Evolutionary conservation across 2,113 vertebrate genomes (phyloP).

Genomic region (Pterocles orientalis): DNA sequence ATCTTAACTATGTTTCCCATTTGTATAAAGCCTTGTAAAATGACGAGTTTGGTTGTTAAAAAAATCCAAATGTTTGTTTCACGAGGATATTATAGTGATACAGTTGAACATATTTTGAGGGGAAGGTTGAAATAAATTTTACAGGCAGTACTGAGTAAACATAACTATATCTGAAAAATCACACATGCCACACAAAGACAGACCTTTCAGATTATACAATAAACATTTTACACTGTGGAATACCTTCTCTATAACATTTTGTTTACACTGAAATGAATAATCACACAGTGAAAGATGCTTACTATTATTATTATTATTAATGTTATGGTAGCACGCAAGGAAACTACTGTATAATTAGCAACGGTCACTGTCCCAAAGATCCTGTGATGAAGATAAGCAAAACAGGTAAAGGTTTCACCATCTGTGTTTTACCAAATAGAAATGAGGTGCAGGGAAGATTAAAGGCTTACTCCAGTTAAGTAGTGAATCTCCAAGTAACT

Average conservation of each 20-base stretch:
- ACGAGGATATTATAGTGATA: slow-evolving; percentile 18
- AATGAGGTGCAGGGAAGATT: neutral
- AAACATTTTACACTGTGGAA: slow-evolving; percentile 6
- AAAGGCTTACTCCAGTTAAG: neutral
- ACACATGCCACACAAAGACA: neutral
- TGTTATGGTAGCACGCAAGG: neutral
- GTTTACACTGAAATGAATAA: neutral
- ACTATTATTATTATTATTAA: neutral
- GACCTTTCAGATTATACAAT: neutral
- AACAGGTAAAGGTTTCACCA: neutral
- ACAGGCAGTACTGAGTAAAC: slow-evolving; percentile 2
- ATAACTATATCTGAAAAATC: neutral
- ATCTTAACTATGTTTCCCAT: slow-evolving; percentile 43
- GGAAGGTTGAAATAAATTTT: slow-evolving; percentile 28
- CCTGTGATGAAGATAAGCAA: neutral
- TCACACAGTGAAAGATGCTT: neutral
- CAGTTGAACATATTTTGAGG: slow-evolving; percentile 9
- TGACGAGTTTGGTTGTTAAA: neutral
- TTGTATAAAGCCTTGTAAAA: slow-evolving; percentile 37
- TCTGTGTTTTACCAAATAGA: neutral
- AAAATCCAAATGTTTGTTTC: slow-evolving; percentile 52
- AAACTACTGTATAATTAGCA: neutral
- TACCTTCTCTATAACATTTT: neutral
- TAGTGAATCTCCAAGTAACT: neutral
- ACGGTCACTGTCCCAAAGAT: neutral